Conservation (phyloP, 37 sponge, comb jelly and placozoan species). For the Trichoplax adhaerens region DNA sequence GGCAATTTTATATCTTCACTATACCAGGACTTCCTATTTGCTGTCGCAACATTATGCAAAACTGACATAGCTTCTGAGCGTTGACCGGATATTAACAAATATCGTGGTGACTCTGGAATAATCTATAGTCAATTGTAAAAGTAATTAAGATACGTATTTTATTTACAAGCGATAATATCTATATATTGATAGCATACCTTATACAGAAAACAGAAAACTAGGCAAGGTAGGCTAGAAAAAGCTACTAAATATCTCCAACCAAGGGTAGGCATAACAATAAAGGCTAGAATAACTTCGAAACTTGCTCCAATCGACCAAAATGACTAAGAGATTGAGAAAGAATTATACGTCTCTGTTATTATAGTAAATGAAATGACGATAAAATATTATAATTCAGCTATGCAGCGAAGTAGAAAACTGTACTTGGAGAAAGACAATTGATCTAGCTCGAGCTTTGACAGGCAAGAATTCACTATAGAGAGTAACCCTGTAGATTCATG, state of each 20-base stretch:
- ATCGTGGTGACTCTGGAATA: constrained; percentile 19
- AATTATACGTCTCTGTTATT: not conserved
- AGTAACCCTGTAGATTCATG: too few relatives aligned
- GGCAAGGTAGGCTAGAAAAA: not conserved
- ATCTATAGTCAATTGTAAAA: too few relatives aligned
- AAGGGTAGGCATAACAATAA: constrained; percentile 1
- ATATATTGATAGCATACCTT: too few relatives aligned
- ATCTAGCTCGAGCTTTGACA: constrained; percentile 3
- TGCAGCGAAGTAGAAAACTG: not conserved
- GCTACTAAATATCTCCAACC: not conserved
- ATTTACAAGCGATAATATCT: too few relatives aligned
- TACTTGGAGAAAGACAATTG: constrained; percentile 13
- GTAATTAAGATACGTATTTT: too few relatives aligned
- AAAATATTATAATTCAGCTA: too few relatives aligned
- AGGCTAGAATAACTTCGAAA: constrained; percentile 11
- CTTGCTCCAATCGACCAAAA: constrained; percentile 8
- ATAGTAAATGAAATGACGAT: too few relatives aligned
- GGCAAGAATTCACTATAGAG: constrained; percentile 11
- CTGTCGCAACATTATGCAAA: constrained; percentile 5
- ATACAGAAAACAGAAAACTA: not conserved
- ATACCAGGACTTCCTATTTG: constrained; percentile 4
- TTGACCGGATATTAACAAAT: constrained; percentile 7
- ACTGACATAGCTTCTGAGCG: constrained; percentile 8
- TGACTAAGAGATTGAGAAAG: not conserved
- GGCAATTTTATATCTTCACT: too few relatives aligned